Evolutionary conservation across 2,888 invertebrate genomes (phyloP), one percentile per base, ranked within the genome.

Genomic region (Galerucella pusilla): DNA sequence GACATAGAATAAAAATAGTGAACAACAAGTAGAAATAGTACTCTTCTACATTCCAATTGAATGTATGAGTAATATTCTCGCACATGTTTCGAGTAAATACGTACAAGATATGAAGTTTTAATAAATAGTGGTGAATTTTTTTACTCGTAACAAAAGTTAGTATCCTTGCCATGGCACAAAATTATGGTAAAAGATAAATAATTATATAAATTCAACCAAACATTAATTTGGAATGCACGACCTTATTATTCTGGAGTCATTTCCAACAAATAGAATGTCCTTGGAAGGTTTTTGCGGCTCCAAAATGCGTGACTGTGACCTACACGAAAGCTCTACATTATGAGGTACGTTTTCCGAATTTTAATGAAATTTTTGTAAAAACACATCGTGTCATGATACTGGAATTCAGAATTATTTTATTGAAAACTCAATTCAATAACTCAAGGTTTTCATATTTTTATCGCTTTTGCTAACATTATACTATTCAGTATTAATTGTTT

Each of bases 231-330:
- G 5, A 60, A 25, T 25, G 10, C 28, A 2, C 60, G 60, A 60
- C 28, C 12, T 3, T 60, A 20, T 25, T 20, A 60, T 60, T 20
- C 28, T 6, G 11, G 1, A 14, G 28, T 14, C 11, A n/a, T 57
- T 57, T 60, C 9, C 14, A 60, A 60, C 25, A 60, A 60, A 60
- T 16, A 20, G 20, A 57, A 2, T 57, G 57, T 25, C 60, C 60
- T 20, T 60, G 60, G 28, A 25, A 20, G 14, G 28, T 60, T 60
- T 57, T 25, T 60, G 60, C 60, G 28, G 60, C 60, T 14, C 11
- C 25, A 60, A 60, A 60, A 60, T 28, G 60, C 60, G 60, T 60
- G 60, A 60, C 60, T 28, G 60, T 28, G 60, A 14, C 60, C 25
- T n/a, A 60, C 60, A 60, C 60, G 60, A 25, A 60, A 60, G 60